Evolutionary conservation across 2,797 vertebrate genomes (phyloP).

Genomic region (Sternotherus odoratus): DNA sequence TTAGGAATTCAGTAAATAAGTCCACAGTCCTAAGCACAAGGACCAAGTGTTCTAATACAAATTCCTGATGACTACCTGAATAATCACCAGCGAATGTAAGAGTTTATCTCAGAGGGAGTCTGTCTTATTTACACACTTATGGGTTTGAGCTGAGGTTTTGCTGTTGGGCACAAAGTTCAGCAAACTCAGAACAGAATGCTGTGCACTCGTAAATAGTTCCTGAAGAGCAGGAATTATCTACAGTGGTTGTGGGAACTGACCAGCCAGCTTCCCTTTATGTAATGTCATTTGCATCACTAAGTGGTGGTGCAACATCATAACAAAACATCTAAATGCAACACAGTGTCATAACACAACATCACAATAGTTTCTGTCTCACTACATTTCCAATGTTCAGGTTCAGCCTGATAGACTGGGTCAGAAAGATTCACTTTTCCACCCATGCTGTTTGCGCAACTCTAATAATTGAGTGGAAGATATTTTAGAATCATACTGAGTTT

Average conservation of each 20-base stretch:
- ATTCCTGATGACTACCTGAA: background rate
- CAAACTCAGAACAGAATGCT: background rate
- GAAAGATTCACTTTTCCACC: background rate
- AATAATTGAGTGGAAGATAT: background rate
- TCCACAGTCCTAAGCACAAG: background rate
- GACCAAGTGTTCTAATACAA: background rate
- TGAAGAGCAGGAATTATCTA: background rate
- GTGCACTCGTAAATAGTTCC: background rate
- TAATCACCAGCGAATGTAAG: background rate
- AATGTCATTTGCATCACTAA: background rate
- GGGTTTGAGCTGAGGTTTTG: background rate
- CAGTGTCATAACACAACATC: background rate
- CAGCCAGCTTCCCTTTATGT: accelerated
- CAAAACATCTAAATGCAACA: background rate
- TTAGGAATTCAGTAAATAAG: background rate
- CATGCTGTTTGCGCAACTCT: background rate
- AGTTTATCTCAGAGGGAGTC: background rate
- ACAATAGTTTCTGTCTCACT: background rate
- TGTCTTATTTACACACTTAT: background rate
- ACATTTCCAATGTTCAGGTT: background rate
- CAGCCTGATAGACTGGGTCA: background rate
- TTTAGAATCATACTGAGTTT: background rate
- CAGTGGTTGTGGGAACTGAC: background rate
- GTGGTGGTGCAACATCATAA: background rate
- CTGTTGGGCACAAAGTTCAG: background rate